phyloP scores from a whole-genome alignment of 2,888 invertebrate genomes.

The Mactromeris polynyma region DNA sequence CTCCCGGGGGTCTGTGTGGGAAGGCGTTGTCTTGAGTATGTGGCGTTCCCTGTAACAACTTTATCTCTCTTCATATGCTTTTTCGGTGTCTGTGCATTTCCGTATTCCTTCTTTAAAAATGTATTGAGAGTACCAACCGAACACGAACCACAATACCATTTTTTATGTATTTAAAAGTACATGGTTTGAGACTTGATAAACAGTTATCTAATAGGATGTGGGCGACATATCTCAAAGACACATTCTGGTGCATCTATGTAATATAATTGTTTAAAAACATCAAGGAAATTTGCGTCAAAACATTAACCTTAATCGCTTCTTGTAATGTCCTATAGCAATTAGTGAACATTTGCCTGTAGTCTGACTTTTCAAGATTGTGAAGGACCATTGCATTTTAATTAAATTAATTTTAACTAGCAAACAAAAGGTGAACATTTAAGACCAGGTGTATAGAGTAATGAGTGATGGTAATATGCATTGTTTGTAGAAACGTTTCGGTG shows the following conservation, averaged over 20 bases:
- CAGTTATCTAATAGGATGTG: background rate
- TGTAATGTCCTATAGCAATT: background rate
- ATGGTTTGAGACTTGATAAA: background rate
- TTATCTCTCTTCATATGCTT: too few relatives aligned
- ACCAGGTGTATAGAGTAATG: too few relatives aligned
- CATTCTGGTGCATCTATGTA: slow-evolving; percentile 14
- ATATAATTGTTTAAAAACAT: slow-evolving; percentile 3
- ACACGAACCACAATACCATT: background rate
- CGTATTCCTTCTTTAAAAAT: too few relatives aligned
- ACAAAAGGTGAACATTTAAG: too few relatives aligned
- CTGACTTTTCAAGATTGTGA: background rate
- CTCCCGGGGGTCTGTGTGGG: too few relatives aligned
- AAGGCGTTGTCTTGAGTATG: too few relatives aligned
- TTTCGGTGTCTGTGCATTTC: too few relatives aligned
- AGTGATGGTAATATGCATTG: too few relatives aligned
- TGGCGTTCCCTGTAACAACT: too few relatives aligned
- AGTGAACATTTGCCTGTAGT: background rate
- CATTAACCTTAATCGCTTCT: slow-evolving; percentile 3
- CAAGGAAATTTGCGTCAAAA: background rate
- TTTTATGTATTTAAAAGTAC: background rate
- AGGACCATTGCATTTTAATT: background rate
- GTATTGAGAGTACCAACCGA: background rate
- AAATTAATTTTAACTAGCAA: too few relatives aligned
- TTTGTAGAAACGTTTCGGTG: too few relatives aligned
- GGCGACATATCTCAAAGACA: slow-evolving; percentile 1